Conservation (phyloP, 1,140 invertebrate species). For the Papilio helenus region DNA sequence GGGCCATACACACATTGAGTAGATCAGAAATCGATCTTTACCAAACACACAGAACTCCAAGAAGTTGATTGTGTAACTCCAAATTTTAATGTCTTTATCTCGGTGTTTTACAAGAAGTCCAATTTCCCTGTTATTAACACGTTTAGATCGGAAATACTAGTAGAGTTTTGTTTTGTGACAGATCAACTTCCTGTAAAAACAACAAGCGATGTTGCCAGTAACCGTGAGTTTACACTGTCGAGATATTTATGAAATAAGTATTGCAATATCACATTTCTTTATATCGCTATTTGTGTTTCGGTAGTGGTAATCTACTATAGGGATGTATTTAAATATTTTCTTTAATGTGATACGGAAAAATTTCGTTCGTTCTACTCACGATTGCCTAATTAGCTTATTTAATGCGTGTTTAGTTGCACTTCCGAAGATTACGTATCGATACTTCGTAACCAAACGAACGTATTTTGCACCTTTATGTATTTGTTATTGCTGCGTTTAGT, state of each 20-base stretch:
- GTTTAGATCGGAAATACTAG: neutral
- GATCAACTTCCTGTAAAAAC: neutral
- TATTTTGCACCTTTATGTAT: neutral
- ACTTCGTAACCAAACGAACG: conserved; percentile 17
- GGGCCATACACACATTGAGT: no score
- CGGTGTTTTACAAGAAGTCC: neutral
- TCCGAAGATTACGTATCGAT: conserved; percentile 21
- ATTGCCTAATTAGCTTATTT: conserved; percentile 1
- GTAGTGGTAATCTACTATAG: no score
- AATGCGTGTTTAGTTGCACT: conserved; percentile 26
- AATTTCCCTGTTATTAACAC: neutral
- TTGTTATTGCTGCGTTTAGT: conserved; percentile 1
- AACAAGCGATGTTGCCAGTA: neutral
- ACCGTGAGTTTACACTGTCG: neutral
- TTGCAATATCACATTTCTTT: neutral
- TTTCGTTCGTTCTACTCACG: neutral
- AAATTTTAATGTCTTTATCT: neutral
- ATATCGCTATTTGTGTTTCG: no score
- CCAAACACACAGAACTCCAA: neutral
- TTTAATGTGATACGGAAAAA: neutral
- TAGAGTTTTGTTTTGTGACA: neutral
- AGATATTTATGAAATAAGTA: neutral
- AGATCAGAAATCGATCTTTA: no score
- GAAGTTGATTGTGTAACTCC: neutral
- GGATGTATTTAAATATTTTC: neutral